Evolutionary conservation across 35 echinoderm and acorn worm species (phyloP), one percentile per base, ranked within the genome.

Genomic region (Apostichopus parvimensis): DNA sequence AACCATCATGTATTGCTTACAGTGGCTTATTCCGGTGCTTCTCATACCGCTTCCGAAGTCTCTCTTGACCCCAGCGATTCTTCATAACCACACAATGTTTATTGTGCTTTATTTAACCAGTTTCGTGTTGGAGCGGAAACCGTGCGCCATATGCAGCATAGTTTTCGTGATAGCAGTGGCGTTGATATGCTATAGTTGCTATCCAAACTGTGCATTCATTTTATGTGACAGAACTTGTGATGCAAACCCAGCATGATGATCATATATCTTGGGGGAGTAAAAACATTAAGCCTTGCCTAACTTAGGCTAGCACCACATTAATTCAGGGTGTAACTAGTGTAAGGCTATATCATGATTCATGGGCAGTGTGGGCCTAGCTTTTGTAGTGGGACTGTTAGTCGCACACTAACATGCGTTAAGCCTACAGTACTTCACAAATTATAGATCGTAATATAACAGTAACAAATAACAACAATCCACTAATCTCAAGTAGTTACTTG

Each of bases 51-150:
- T 98, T 62, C 96, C 96, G 1, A 93, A 93, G 85, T 92, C 96
- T 57, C 76, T 90, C 22, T 54, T 98, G 56, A 98, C 88, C 54
- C 88, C 93, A 15, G 94, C 93, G 8, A 91, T 98, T 54, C 79
- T 98, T 56, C 96, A 98, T 90, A 95, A 98, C 86, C 94, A 98
- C 68, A 95, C 87, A 12, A 98, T 98, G 96, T 98, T 98, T 83
- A 94, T 98, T 21, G 77, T 93, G 66, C 93, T 98, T 83, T 98
- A 98, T 71, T 83, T 98, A 25, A 92, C 96, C 1, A 92, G 96
- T 57, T 98, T 98, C 79, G 95, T 95, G 25, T 71, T 98, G 60
- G 96, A 98, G 66, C 82, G 96, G 20, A 98, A 98, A 92, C 96
- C 96, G 18, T 98, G 96, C 79, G 94, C 96, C 1, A 98, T 98